Conservation (phyloP, 2,797 vertebrate species). For the Sus cebifrons region DNA sequence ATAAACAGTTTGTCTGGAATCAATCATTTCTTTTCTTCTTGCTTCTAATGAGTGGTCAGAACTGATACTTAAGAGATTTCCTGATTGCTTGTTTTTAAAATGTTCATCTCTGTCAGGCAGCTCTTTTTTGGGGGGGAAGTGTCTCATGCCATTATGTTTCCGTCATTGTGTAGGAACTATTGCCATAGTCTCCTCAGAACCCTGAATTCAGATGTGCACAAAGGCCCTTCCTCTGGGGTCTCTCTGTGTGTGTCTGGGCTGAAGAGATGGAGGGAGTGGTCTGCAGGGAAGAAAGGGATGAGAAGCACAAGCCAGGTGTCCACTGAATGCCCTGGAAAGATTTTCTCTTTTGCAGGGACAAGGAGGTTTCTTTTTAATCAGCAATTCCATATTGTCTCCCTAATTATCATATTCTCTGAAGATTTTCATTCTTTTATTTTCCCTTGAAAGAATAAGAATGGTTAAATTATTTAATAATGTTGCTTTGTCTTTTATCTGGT, state of each 20-base stretch:
- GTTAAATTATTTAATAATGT: conserved; percentile 78
- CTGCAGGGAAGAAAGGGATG: conserved; percentile 9
- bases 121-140: background rate
- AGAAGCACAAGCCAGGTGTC: background rate
- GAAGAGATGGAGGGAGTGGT: background rate
- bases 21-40: background rate
- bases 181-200: background rate
- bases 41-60: background rate
- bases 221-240: conserved; percentile 1
- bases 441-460: conserved; percentile 76
- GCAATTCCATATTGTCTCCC: conserved; percentile 63
- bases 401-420: conserved; percentile 77
- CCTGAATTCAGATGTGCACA: conserved; percentile 48
- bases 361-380: conserved; percentile 66
- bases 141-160: conserved; percentile 19
- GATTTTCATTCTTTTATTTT: conserved; percentile 78
- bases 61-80: background rate
- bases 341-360: conserved; percentile 52
- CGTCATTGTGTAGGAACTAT: background rate
- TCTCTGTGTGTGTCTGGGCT: conserved; percentile 27
- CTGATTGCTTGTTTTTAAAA: conserved; percentile 45
- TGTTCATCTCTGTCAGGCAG: background rate
- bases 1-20: background rate
- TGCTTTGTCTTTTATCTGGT: conserved; percentile 79
- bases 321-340: background rate